phyloP scores from a whole-genome alignment of 2,888 invertebrate genomes.

The Spisula subtruncata region DNA sequence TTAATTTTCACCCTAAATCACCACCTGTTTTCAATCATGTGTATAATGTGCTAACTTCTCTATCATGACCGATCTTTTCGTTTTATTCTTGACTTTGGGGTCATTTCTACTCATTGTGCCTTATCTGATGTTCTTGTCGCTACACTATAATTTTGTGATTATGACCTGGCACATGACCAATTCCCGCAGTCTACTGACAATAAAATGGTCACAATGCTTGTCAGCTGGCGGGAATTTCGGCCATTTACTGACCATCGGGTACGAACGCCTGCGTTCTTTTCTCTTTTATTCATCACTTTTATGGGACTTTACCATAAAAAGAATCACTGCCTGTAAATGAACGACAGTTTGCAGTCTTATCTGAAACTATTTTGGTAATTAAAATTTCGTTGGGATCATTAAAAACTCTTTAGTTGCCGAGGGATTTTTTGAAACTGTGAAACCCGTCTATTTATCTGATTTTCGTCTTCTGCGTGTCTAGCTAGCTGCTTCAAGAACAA shows the following conservation, averaged over 20 bases:
- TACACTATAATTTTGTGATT: conserved; percentile 61
- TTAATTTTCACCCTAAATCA: conserved; percentile 42
- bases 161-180: conserved; percentile 41
- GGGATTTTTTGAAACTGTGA: conserved; percentile 13
- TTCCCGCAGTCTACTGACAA: conserved; percentile 45
- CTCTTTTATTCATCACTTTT: conserved; percentile 24
- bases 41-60: conserved; percentile 39
- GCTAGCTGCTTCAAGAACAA: conserved; percentile 8
- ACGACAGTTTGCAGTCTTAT: conserved; percentile 35
- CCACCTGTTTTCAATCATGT: conserved; percentile 59
- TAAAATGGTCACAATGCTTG: conserved; percentile 41
- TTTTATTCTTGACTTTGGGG: conserved; percentile 48
- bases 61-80: conserved; percentile 42
- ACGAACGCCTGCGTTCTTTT: background rate
- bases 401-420: conserved; percentile 37
- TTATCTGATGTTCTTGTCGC: conserved; percentile 27
- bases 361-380: conserved; percentile 23
- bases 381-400: conserved; percentile 33
- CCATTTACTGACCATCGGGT: conserved; percentile 45
- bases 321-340: conserved; percentile 38
- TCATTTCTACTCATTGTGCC: conserved; percentile 38
- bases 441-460: conserved; percentile 26
- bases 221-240: conserved; percentile 38
- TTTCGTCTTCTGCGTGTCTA: background rate
- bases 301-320: conserved; percentile 25